These are phyloP conservation scores for Alauda arvensis DNA, from an alignment of 2,797 vertebrate species.

Conservation along the genomic window DNA sequence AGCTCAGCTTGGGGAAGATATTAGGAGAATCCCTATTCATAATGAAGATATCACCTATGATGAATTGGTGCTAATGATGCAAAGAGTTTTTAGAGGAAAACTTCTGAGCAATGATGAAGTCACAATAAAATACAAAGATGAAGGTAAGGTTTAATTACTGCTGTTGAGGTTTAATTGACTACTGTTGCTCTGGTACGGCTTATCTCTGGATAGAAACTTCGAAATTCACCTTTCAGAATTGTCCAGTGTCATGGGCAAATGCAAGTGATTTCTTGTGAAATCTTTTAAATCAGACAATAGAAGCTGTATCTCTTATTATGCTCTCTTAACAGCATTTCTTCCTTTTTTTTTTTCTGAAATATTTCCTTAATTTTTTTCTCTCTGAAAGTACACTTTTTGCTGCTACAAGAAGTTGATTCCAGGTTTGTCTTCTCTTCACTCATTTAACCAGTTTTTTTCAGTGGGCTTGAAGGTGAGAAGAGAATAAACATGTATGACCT, in stretches of 20 bases:
- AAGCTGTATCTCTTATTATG: not conserved
- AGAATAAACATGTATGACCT: not conserved
- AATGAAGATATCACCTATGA: slow-evolving; percentile 99
- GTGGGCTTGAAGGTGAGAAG: not conserved
- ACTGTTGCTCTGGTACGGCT: not conserved
- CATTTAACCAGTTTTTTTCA: not conserved
- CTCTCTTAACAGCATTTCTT: not conserved
- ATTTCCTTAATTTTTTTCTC: not conserved
- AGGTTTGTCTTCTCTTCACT: not conserved
- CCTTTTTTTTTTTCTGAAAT: not conserved
- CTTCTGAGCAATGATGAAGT: slow-evolving; percentile 97
- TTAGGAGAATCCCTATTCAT: slow-evolving; percentile 96
- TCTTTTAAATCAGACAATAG: not conserved
- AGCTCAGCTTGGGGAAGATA: slow-evolving; percentile 96
- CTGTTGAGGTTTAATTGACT: not conserved
- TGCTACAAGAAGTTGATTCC: not conserved
- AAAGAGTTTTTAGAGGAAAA: slow-evolving; percentile 95
- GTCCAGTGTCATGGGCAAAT: not conserved
- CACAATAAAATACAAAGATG: slow-evolving; percentile 98
- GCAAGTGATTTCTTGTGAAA: not conserved
- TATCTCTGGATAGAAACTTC: not conserved
- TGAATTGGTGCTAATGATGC: slow-evolving; percentile 98
- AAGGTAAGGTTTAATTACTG: slow-evolving; percentile 77
- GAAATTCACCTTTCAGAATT: not conserved
- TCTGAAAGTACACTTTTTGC: not conserved